Conservation (phyloP, 2,888 invertebrate genomes). For the Zele albiditarsus region DNA sequence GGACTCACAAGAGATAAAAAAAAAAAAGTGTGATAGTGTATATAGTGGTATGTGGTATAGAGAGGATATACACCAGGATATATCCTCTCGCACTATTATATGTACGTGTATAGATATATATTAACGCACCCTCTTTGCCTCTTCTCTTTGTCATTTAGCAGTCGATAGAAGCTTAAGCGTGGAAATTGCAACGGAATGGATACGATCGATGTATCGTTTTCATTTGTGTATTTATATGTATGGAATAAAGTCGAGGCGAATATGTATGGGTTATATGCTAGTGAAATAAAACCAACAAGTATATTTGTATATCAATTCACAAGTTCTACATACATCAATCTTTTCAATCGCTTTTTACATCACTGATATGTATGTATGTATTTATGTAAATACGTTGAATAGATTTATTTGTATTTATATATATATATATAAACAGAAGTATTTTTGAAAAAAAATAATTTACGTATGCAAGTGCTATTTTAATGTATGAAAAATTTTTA, state of each 20-base stretch:
- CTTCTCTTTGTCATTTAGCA: constrained; percentile 26
- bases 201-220: constrained; percentile 35
- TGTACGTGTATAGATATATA: too few relatives aligned
- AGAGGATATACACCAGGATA: too few relatives aligned
- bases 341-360: neutral
- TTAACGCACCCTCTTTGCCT: constrained; percentile 13
- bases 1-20: constrained; percentile 32
- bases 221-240: constrained; percentile 6
- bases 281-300: neutral
- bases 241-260: neutral
- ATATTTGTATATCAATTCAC: too few relatives aligned
- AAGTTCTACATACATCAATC: too few relatives aligned
- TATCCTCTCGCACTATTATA: too few relatives aligned
- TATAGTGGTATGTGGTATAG: neutral
- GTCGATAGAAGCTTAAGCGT: constrained; percentile 33
- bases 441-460: too few relatives aligned
- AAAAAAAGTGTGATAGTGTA: too few relatives aligned
- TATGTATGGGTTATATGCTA: neutral
- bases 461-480: too few relatives aligned
- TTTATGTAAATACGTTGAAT: neutral
- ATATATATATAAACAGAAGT: neutral
- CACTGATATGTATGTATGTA: neutral
- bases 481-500: too few relatives aligned
- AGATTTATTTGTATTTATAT: neutral
- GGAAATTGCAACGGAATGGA: constrained; percentile 36